Conservation (phyloP, 64 coral and sea anemone genomes). For the Hydrozoanthus tunicans region DNA sequence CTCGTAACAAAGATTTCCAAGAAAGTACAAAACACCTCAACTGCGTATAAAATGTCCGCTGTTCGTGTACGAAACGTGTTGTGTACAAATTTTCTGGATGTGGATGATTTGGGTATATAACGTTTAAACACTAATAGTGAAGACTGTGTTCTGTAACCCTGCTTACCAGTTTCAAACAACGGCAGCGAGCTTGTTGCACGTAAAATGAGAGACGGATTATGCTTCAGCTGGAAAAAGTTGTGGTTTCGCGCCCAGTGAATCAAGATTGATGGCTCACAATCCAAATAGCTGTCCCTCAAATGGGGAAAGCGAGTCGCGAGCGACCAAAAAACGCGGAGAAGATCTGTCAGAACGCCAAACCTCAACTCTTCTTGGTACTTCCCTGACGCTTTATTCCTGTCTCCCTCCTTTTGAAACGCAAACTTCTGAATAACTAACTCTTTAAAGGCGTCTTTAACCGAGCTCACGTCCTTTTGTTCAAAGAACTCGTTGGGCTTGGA, state of each 20-base stretch:
- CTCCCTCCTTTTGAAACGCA: constrained; percentile 75
- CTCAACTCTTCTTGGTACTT: constrained; percentile 66
- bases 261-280: constrained; percentile 69
- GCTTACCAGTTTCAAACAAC: constrained; percentile 68
- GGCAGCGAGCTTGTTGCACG: constrained; percentile 47
- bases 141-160: neutral
- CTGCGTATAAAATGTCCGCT: no score
- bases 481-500: constrained; percentile 32
- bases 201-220: constrained; percentile 70
- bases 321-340: constrained; percentile 66
- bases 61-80: no score
- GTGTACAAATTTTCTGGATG: no score
- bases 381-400: constrained; percentile 25
- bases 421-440: constrained; percentile 62
- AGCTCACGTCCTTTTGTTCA: constrained; percentile 39
- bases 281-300: constrained; percentile 77
- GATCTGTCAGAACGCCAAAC: constrained; percentile 68
- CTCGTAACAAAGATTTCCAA: no score
- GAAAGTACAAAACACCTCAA: no score
- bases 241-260: constrained; percentile 82
- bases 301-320: constrained; percentile 54
- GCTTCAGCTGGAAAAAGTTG: constrained; percentile 87
- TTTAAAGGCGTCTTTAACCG: constrained; percentile 42
- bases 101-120: no score
- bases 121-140: no score